phyloP scores from a whole-genome alignment of 2,797 vertebrate species.

The Lagorchestes hirsutus region DNA sequence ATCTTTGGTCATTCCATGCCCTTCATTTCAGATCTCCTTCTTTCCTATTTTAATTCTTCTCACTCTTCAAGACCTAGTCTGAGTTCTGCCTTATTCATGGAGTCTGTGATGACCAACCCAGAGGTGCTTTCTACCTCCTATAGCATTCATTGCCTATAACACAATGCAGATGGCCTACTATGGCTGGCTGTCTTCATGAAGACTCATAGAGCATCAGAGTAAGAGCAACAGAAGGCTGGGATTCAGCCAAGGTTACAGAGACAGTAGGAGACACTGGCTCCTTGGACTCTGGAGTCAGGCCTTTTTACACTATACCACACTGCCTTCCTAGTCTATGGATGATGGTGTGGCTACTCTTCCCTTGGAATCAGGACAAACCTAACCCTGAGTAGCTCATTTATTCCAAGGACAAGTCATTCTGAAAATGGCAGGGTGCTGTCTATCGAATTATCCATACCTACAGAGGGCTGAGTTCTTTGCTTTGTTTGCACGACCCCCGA shows the following conservation, averaged over 20 bases:
- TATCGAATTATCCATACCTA: background rate
- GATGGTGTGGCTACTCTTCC: background rate
- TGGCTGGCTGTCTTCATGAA: background rate
- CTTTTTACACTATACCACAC: background rate
- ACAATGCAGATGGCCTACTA: background rate
- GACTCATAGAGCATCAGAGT: background rate
- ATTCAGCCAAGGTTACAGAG: background rate
- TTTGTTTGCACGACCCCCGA: background rate
- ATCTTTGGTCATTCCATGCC: background rate
- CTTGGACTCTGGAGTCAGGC: background rate
- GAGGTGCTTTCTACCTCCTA: background rate
- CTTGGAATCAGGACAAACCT: background rate
- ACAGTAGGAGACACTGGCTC: no score
- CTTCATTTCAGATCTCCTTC: background rate
- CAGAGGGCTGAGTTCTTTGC: background rate
- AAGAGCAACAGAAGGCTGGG: background rate
- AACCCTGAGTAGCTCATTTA: background rate
- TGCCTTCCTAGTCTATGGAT: background rate
- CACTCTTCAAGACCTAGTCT: background rate
- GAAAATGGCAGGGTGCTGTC: background rate
- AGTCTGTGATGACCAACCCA: background rate
- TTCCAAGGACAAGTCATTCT: background rate
- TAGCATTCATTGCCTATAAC: background rate
- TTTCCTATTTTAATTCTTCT: background rate
- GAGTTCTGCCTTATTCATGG: background rate